phyloP scores from a whole-genome alignment of 2,113 vertebrate genomes.

The Lanius ludovicianus region DNA sequence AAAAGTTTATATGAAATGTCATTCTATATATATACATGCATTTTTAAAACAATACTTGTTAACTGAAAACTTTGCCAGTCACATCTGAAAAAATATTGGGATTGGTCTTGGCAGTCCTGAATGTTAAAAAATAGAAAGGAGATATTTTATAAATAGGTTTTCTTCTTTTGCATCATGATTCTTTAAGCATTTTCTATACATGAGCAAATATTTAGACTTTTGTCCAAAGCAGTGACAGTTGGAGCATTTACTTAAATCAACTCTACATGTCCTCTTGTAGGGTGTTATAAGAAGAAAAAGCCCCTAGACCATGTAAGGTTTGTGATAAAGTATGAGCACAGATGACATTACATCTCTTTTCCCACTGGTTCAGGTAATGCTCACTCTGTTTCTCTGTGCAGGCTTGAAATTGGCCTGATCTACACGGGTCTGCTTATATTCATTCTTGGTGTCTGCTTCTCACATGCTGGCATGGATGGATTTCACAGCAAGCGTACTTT shows the following conservation, averaged over 20 bases:
- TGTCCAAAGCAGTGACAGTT: background rate
- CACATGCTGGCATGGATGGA: background rate
- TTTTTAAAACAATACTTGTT: conserved; percentile 8
- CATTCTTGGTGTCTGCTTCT: background rate
- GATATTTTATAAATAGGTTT: background rate
- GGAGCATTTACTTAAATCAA: background rate
- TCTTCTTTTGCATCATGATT: background rate
- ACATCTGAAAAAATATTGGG: conserved; percentile 5
- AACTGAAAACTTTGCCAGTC: conserved; percentile 11
- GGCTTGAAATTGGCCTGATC: background rate
- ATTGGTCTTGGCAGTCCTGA: background rate
- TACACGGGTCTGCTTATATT: background rate
- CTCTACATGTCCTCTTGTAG: background rate
- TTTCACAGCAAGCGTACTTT: background rate
- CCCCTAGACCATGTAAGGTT: background rate
- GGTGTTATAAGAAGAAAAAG: background rate
- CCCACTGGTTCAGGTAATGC: background rate
- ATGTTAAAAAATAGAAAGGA: background rate
- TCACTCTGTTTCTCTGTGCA: background rate
- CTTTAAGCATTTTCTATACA: background rate
- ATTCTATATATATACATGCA: background rate
- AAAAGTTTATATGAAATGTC: conserved; percentile 43
- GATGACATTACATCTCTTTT: background rate
- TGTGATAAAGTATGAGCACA: background rate
- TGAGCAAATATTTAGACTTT: background rate